Base-by-base conservation (phyloP, 1,140 invertebrate genomes). In the Caenorhabditis latens region DNA sequence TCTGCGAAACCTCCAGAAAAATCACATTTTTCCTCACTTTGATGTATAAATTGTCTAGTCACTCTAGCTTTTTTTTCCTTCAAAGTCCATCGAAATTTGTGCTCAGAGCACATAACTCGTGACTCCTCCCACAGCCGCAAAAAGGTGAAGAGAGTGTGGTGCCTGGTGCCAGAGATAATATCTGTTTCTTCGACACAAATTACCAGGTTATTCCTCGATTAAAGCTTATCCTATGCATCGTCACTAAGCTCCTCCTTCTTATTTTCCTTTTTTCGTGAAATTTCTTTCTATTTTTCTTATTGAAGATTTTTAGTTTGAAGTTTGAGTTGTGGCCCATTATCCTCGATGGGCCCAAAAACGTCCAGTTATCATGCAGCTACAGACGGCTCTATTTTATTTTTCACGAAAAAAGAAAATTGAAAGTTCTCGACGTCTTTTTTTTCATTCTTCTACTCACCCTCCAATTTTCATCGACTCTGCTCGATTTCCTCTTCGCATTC, bases 401-500 rank as follows among this genome's bases (percentile, higher is more conserved):
- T 32, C 32, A 32, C 32, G 32, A 32, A 32, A 53, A 53, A 53
- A 4, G 16, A 53, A 53, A 53, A 53, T 13, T 9, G 50, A 53
- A 53, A 53, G 16, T 53, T 53, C 50, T 53, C 50, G 50, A 32
- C 32, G 16, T 53, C 14, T 40, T 19, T 53, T 55, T 58, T 83
- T 24, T 43, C 2, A 19, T 75, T 48, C 46, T 16, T 75, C 75
- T 4, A 50, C 24, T 83, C 43, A 48, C 21, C 50, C 43, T 46
- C 43, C 71, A 50, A 48, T 50, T 79, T 48, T 79, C 67, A 75
- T 40, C 40, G 21, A 21, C 8, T 75, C 40, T 19, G 13, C 42
- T 79, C 71, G 16, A 50, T 53, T 24, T 79, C 71, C 50, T 79
- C 71, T 32, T 79, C 48, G 14, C 24, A 13, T 7, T 79, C 71